These are phyloP conservation scores for Bugulina stolonifera DNA, from an alignment of 2,888 invertebrate species.

Conservation along the genomic window DNA sequence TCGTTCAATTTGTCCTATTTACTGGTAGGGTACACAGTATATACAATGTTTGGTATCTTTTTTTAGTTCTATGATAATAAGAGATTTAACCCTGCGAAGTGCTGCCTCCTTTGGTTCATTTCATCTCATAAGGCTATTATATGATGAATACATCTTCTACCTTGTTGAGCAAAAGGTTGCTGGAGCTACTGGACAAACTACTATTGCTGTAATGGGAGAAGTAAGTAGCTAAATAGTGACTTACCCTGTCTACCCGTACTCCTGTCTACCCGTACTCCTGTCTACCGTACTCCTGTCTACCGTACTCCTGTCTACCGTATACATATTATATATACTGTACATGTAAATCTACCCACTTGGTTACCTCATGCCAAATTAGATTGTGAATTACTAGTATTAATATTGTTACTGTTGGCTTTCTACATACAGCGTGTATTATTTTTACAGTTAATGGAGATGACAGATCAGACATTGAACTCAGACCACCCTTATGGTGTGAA, in stretches of 20 bases:
- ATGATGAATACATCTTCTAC: constrained; percentile 99
- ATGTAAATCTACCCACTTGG: no score
- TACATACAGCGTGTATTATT: background rate
- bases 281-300: background rate
- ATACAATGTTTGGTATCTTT: no score
- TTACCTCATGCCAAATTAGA: no score
- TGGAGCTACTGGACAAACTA: constrained; percentile 78
- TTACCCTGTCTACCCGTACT: background rate
- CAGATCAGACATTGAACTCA: background rate
- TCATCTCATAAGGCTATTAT: constrained; percentile 91
- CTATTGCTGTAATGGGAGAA: constrained; percentile 81
- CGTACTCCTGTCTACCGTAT: background rate
- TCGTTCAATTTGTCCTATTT: no score
- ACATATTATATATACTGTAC: no score
- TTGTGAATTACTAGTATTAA: no score
- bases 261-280: background rate
- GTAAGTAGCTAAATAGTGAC: no score
- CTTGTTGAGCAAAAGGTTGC: constrained; percentile 95
- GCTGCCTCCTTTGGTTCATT: constrained; percentile 98
- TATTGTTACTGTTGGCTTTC: no score
- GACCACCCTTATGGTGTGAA: constrained; percentile 19
- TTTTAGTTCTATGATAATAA: constrained; percentile 87
- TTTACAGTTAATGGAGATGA: background rate
- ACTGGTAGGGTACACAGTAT: no score
- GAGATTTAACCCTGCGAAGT: constrained; percentile 88